Percentiles rank a stretch among this genome's conserved stretches.
phyloP scores from a whole-genome alignment of 2,888 invertebrate species.

The Drosophila kambysellisi region DNA sequence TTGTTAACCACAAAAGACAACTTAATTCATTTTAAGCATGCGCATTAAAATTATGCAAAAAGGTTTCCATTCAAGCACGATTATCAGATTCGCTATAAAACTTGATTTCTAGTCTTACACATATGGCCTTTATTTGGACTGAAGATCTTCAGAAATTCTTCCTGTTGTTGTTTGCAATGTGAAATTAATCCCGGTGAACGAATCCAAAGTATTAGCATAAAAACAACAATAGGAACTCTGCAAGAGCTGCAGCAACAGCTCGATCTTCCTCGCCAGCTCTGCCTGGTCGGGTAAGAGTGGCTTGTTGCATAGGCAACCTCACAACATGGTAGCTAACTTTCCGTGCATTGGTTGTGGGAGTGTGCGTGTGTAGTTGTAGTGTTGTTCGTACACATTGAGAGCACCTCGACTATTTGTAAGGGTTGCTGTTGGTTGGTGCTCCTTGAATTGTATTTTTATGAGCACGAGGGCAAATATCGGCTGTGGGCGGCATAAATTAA shows the following conservation, averaged over 20 bases:
- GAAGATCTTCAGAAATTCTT: background rate
- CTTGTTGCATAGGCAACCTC: background rate
- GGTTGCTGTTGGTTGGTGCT: constrained; percentile 35
- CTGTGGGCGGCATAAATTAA: constrained; percentile 52
- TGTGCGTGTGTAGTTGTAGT: constrained; percentile 42
- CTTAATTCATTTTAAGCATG: constrained; percentile 37
- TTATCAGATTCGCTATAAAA: constrained; percentile 4
- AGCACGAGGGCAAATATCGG: constrained; percentile 28
- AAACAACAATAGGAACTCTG: constrained; percentile 18
- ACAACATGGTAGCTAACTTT: constrained; percentile 23
- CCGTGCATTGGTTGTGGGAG: constrained; percentile 35
- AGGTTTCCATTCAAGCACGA: constrained; percentile 30
- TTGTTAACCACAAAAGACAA: constrained; percentile 22
- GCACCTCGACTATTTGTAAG: constrained; percentile 49
- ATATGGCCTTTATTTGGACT: background rate
- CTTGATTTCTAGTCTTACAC: background rate
- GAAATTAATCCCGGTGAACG: constrained; percentile 75
- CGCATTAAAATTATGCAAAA: constrained; percentile 56
- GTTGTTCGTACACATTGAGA: constrained; percentile 63
- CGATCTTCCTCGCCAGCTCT: constrained; percentile 51
- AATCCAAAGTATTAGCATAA: constrained; percentile 75
- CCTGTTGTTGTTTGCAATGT: constrained; percentile 65
- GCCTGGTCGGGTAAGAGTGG: constrained; percentile 3
- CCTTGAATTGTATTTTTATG: constrained; percentile 73
- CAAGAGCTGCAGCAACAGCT: constrained; percentile 20